phyloP scores from a whole-genome alignment of 1,140 invertebrate species.

The Drosophila oshimai region DNA sequence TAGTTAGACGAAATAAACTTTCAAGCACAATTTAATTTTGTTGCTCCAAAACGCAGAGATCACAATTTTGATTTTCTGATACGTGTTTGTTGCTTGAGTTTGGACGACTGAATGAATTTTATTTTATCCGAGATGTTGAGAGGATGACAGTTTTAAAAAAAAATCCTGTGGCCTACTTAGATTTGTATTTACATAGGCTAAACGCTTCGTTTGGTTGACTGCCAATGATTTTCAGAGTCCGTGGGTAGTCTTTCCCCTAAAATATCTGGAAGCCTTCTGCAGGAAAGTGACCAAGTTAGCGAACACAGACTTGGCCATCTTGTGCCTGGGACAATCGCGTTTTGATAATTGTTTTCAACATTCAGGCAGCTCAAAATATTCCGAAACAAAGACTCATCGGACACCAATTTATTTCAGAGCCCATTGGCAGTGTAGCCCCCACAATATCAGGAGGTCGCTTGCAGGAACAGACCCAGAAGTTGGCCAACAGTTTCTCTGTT shows the following conservation, averaged over 20 bases:
- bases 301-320: conserved; percentile 82
- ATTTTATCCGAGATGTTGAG: too few species aligned
- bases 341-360: conserved; percentile 82
- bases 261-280: conserved; percentile 78
- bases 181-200: background rate
- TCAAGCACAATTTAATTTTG: too few species aligned
- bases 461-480: conserved; percentile 83
- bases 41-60: too few species aligned
- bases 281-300: conserved; percentile 73
- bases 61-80: too few species aligned
- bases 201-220: too few species aligned
- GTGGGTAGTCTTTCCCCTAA: conserved; percentile 87
- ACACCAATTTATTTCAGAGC: conserved; percentile 83
- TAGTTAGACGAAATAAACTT: too few species aligned
- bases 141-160: too few species aligned
- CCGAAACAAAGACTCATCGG: background rate
- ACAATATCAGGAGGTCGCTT: conserved; percentile 85
- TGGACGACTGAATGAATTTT: too few species aligned
- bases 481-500: conserved; percentile 83
- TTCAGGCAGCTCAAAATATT: conserved; percentile 19
- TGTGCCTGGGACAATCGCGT: conserved; percentile 85
- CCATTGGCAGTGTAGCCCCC: conserved; percentile 87
- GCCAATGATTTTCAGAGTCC: conserved; percentile 84
- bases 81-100: too few species aligned
- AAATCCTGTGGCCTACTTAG: too few species aligned